These are phyloP conservation scores for Hippocampus barbouri DNA, from an alignment of 2,113 vertebrate species.

Conservation along the genomic window DNA sequence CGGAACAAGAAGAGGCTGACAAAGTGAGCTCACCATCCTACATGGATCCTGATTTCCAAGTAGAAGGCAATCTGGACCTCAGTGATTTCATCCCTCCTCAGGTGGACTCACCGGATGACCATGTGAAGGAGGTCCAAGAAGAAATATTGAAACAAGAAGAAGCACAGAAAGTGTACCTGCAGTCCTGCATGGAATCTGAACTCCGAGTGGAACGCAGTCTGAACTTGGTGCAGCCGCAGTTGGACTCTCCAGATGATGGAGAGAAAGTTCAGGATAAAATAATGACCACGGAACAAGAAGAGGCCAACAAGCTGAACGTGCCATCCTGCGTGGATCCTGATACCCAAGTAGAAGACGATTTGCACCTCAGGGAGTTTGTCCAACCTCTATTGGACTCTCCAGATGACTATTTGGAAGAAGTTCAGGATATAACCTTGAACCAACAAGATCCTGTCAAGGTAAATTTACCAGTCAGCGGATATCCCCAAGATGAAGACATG, in stretches of 20 bases:
- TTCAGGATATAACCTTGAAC: background rate
- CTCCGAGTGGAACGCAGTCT: background rate
- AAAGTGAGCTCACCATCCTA: background rate
- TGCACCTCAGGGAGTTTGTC: background rate
- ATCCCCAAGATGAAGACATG: background rate
- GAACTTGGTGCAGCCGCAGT: background rate
- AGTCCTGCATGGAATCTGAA: background rate
- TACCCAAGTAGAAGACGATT: background rate
- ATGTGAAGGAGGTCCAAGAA: background rate
- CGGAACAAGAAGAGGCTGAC: background rate
- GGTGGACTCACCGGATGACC: background rate
- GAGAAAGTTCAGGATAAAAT: constrained; percentile 3
- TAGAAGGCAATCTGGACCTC: background rate
- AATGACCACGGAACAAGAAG: background rate
- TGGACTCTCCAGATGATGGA: background rate
- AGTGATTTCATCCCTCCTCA: background rate
- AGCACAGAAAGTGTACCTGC: background rate
- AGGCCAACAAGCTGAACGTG: background rate
- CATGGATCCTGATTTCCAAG: background rate
- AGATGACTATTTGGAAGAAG: background rate
- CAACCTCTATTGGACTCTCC: background rate
- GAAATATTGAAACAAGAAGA: background rate
- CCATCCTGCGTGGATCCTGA: background rate
- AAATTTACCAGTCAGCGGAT: background rate
- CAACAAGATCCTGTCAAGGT: background rate